phyloP scores from a whole-genome alignment of 2,113 vertebrate species.

The Pimephales promelas region DNA sequence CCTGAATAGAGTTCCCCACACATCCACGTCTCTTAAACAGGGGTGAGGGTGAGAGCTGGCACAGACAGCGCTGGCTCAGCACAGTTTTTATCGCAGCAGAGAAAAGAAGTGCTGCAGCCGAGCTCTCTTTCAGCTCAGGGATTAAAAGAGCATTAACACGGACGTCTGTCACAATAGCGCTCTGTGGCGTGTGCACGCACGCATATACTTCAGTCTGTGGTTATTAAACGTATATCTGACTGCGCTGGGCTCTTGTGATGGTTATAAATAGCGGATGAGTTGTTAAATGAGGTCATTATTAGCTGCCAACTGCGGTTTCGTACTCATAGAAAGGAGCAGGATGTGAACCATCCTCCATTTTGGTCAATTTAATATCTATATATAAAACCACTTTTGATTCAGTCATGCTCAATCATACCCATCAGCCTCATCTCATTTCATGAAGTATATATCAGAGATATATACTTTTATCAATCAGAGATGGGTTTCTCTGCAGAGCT shows the following conservation, averaged over 20 bases:
- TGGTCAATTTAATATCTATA: not conserved
- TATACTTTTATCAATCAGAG: too few relatives aligned
- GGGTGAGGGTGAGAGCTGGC: conserved; percentile 40
- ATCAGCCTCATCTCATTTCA: not conserved
- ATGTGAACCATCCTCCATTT: not conserved
- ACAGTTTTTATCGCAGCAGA: conserved; percentile 68
- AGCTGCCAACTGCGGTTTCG: not conserved
- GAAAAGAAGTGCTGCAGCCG: conserved; percentile 73
- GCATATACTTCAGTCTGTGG: not conserved
- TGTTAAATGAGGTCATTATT: conserved; percentile 23
- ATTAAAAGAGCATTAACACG: conserved; percentile 72
- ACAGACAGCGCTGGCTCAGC: conserved; percentile 72
- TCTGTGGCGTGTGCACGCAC: not conserved
- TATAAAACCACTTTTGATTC: not conserved
- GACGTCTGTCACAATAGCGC: conserved; percentile 52
- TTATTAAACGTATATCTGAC: not conserved
- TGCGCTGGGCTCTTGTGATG: not conserved
- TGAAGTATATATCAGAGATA: too few relatives aligned
- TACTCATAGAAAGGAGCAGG: not conserved
- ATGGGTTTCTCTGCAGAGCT: too few relatives aligned
- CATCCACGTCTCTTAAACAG: not conserved
- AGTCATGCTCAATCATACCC: not conserved
- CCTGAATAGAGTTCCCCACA: not conserved
- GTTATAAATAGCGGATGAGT: conserved; percentile 9
- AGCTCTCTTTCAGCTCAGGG: conserved; percentile 74